Base-by-base conservation (phyloP, 2,113 vertebrate species). In the Nerophis lumbriciformis region DNA sequence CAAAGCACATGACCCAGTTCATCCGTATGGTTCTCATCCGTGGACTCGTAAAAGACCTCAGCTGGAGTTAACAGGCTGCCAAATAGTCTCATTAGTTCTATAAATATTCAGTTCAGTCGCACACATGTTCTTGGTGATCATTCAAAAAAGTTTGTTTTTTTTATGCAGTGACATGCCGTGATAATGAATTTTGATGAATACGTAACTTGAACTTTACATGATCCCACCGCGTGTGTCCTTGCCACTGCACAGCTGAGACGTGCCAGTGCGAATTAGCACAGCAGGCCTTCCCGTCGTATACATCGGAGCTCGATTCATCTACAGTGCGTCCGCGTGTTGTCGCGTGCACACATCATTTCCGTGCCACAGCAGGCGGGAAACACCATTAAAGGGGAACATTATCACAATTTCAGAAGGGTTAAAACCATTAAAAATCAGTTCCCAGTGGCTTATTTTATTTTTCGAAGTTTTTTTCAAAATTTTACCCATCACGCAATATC, bases 11-110 rank as follows among this genome's bases (percentile, higher is more conserved):
- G 71, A 79, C 66, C 76, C 57, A 73, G 15, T 65, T 71, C 54
- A 62, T 58, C 51, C 35, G 63, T 63, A 13, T 68, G 61, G 76
- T 75, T 66, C 75, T 76, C 83, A 86, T 77, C 80, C 66, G 48
- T 74, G 64, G 75, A 73, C 60, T 72, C 66, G 72, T 60, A 45
- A 65, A 45, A 61, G 63, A 79, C 66, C 77, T 62, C 85, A 84
- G 83, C 77, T 84, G 85, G 69, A 59, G 68, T 51, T 48, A 64
- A 14, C 53, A 65, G 48, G 68, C 51, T 61, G 78, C 72, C 68
- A 78, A 79, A 62, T 42, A 42, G 35, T 42, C 65, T 57, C 39
- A 64, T 59, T 49, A 53, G 48, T 67, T 69, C 61, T 70, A 72
- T 66, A 67, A 72, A 64, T 12, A 72, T 8, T 47, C 39, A 19